phyloP scores from a whole-genome alignment of 1,140 invertebrate species.

The Pomacea maculata region DNA sequence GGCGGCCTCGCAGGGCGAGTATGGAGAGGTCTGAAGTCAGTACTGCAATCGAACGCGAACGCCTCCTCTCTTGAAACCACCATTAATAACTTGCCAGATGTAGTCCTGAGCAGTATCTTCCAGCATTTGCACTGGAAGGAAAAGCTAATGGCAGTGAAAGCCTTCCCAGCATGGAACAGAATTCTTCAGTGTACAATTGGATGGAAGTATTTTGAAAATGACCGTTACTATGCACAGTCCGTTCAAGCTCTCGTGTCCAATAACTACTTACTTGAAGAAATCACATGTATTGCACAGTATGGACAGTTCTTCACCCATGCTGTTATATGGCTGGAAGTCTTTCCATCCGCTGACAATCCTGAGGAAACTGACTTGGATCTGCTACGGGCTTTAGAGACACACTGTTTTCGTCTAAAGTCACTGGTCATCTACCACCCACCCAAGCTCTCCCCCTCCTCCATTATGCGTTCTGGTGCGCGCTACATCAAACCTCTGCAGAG shows the following conservation, averaged over 20 bases:
- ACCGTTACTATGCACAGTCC: slow-evolving; percentile 3
- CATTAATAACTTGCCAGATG: slow-evolving; percentile 4
- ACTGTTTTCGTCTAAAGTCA: slow-evolving; percentile 12
- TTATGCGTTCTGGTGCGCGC: slow-evolving; percentile 7
- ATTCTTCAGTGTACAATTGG: too few species aligned
- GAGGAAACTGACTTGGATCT: slow-evolving; percentile 13
- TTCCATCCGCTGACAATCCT: background rate
- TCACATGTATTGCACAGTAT: slow-evolving; percentile 15
- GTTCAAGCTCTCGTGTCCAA: background rate
- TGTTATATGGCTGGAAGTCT: slow-evolving; percentile 19
- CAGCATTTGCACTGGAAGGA: slow-evolving; percentile 20
- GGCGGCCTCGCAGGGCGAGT: too few species aligned
- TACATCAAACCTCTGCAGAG: slow-evolving; percentile 17
- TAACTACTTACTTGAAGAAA: slow-evolving; percentile 15
- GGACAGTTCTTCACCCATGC: slow-evolving; percentile 15
- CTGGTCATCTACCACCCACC: slow-evolving; percentile 18
- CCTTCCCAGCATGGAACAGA: slow-evolving; percentile 6
- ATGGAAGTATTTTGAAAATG: slow-evolving; percentile 22
- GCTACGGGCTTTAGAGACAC: background rate
- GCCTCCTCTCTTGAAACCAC: background rate
- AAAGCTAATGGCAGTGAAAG: slow-evolving; percentile 8
- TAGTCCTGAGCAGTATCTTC: slow-evolving; percentile 3
- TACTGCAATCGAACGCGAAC: too few species aligned
- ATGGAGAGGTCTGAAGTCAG: too few species aligned
- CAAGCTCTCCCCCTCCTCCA: slow-evolving; percentile 5